These are phyloP conservation scores for Scaptomyza tumidula DNA, from an alignment of 2,888 invertebrate species.

Conservation along the genomic window DNA sequence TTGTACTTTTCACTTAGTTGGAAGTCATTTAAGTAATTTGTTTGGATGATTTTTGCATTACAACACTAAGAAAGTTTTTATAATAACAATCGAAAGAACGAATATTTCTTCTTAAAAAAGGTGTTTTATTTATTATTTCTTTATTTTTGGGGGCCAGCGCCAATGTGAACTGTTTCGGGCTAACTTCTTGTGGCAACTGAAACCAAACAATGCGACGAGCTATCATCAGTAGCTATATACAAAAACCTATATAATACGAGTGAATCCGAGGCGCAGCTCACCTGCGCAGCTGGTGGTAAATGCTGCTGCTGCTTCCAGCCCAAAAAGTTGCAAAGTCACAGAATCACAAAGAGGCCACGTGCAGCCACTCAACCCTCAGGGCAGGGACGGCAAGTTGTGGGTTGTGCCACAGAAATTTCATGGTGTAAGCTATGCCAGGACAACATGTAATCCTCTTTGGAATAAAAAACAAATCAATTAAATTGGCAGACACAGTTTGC, in stretches of 20 bases:
- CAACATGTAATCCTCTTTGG: constrained; percentile 82
- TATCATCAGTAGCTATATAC: constrained; percentile 16
- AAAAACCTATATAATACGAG: neutral
- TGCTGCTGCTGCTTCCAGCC: constrained; percentile 31
- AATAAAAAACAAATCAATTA: constrained; percentile 85
- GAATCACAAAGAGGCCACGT: constrained; percentile 66
- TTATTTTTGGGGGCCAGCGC: constrained; percentile 3
- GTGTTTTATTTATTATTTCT: neutral
- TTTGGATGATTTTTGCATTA: neutral
- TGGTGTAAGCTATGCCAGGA: constrained; percentile 77
- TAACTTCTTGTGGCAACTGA: constrained; percentile 67
- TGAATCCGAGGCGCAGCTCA: constrained; percentile 49
- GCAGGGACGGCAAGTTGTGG: constrained; percentile 1
- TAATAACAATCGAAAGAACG: neutral
- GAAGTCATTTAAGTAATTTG: neutral
- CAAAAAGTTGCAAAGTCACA: constrained; percentile 34
- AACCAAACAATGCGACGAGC: constrained; percentile 20
- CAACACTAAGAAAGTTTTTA: neutral
- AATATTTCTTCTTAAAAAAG: too few species aligned
- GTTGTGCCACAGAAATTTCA: constrained; percentile 51
- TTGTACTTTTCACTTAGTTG: neutral
- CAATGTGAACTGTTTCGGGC: constrained; percentile 51
- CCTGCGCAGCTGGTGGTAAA: constrained; percentile 81
- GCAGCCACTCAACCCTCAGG: constrained; percentile 67
- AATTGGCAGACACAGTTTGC: constrained; percentile 57